Conservation (phyloP, 2,888 invertebrate species). For the Sabatieria punctata region DNA sequence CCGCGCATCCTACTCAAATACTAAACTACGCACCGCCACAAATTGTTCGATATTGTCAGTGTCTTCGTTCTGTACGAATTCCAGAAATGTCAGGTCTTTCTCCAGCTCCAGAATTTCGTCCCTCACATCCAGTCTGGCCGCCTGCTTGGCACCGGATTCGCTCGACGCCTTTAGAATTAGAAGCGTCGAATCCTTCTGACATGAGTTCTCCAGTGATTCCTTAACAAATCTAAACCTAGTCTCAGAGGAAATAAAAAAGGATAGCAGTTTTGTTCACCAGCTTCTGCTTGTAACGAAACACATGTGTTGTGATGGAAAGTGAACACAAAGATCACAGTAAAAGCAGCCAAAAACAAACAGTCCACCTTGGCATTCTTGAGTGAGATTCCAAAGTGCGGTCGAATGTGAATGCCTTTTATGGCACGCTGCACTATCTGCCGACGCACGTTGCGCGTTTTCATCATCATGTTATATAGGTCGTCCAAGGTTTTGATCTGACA, state of each 20-base stretch:
- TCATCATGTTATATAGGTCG: constrained; percentile 30
- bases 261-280: too few species aligned
- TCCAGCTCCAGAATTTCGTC: too few species aligned
- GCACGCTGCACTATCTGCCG: too few species aligned
- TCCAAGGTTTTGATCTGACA: constrained; percentile 20
- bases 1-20: background rate
- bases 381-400: constrained; percentile 25
- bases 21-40: constrained; percentile 19
- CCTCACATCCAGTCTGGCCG: too few species aligned
- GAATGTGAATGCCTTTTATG: constrained; percentile 29
- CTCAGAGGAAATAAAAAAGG: too few species aligned
- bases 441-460: constrained; percentile 24
- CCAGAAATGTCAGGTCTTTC: constrained; percentile 25
- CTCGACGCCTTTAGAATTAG: constrained; percentile 14
- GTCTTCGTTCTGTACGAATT: constrained; percentile 26
- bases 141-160: too few species aligned
- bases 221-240: too few species aligned
- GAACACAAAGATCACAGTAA: too few species aligned
- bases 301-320: too few species aligned
- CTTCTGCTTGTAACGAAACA: too few species aligned
- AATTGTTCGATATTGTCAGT: constrained; percentile 29
- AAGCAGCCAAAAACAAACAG: too few species aligned
- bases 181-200: constrained; percentile 11
- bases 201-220: constrained; percentile 16
- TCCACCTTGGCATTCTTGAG: constrained; percentile 26